Base-by-base conservation (phyloP, 1,140 invertebrate genomes). In the Bacillus rossius region DNA sequence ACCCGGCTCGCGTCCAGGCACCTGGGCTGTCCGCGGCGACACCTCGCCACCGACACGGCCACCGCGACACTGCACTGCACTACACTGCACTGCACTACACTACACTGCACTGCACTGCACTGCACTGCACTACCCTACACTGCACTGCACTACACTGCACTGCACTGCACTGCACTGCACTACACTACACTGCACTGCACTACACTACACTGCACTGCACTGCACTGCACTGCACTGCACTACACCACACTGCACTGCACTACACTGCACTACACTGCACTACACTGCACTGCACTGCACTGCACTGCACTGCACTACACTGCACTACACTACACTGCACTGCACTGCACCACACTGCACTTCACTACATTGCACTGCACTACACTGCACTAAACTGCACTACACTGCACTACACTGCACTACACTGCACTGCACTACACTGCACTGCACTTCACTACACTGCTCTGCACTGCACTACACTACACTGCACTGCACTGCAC, bases 91-190 rank as follows among this genome's bases (percentile, higher is more conserved):
- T 52, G 26, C 49, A 52, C 49, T 52, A 8, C 8, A 42, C 22
- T 38, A 19, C 26, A 52, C 49, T 52, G 26, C 19, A 52, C 49
- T 52, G 26, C 49, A 52, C 49, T 52, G n/a, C n/a, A n/a, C n/a
- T n/a, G n/a, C n/a, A n/a, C n/a, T n/a, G n/a, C n/a, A n/a, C n/a
- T n/a, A n/a, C n/a, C n/a, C n/a, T n/a, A n/a, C n/a, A n/a, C n/a
- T n/a, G 26, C 49, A 52, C 49, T 52, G 26, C 49, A 42, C 22
- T 8, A 13, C 19, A 37, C 19, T 37, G 26, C 49, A 52, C 49
- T 52, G 19, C 49, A 52, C 49, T 52, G 19, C 49, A 52, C 49
- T 38, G 26, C 49, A 52, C 49, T 52, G 26, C 49, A 52, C 49
- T 52, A 25, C 49, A 41, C 8, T 23, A 7, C 25, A 22, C 40